Evolutionary conservation across 1,140 invertebrate genomes (phyloP).

Genomic region (Tetranychus urticae): DNA sequence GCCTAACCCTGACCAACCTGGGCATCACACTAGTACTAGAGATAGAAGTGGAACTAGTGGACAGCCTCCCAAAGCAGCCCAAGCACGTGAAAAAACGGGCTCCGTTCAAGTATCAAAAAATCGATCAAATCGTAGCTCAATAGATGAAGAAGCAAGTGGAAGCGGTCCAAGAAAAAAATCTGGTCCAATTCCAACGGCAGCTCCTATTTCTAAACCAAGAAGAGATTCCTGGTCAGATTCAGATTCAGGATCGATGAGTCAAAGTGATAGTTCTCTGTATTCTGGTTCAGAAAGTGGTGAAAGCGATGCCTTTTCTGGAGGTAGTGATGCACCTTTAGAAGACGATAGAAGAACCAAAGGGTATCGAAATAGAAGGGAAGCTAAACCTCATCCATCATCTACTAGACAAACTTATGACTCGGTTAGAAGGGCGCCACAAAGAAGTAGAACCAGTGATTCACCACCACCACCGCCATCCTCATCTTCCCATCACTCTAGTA

Average conservation of each 20-base stretch:
- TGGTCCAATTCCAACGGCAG: background rate
- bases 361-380: too few species aligned
- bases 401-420: too few species aligned
- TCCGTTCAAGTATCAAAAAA: background rate
- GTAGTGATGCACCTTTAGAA: background rate
- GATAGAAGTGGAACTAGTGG: background rate
- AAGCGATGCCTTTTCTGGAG: constrained; percentile 5
- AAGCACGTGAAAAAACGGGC: background rate
- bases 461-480: background rate
- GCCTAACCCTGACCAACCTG: background rate
- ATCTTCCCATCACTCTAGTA: background rate
- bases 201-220: background rate
- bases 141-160: background rate
- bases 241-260: constrained; percentile 22
- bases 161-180: background rate
- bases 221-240: constrained; percentile 22
- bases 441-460: background rate
- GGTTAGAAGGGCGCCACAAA: background rate
- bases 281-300: constrained; percentile 23
- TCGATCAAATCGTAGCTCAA: background rate
- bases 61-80: background rate
- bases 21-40: background rate
- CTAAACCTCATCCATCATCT: too few species aligned
- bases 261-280: constrained; percentile 16
- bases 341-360: constrained; percentile 3